A percentile compares a stretch with the other conserved stretches of the same genome.
These are phyloP conservation scores for Acleris sparsana DNA, from an alignment of 2,888 invertebrate species.

Conservation along the genomic window DNA sequence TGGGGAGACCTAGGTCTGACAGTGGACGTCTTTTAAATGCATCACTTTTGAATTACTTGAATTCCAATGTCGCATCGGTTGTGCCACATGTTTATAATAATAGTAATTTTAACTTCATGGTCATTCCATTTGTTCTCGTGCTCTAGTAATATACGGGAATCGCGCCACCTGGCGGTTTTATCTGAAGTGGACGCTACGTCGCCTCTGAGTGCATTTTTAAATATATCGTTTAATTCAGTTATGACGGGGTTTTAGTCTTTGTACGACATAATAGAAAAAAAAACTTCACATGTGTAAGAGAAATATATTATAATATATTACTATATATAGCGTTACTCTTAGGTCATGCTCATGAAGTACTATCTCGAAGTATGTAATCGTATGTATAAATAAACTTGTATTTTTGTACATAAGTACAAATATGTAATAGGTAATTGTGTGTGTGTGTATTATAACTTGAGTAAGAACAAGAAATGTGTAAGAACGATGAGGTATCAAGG, in stretches of 20 bases:
- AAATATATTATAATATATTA: constrained; percentile 35
- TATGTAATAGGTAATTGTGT: constrained; percentile 27
- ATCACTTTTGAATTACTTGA: no score
- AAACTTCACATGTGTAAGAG: constrained; percentile 19
- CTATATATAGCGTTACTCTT: constrained; percentile 14
- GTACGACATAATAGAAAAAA: neutral
- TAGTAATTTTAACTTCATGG: no score
- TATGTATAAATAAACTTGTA: constrained; percentile 26
- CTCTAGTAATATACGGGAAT: no score
- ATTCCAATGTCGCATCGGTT: no score
- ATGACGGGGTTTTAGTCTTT: constrained; percentile 8
- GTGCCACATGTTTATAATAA: no score
- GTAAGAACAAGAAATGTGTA: neutral
- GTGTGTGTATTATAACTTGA: constrained; percentile 14
- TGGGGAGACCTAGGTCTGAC: no score
- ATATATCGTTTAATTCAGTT: neutral
- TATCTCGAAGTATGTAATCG: constrained; percentile 23
- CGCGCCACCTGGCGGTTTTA: neutral
- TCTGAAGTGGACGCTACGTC: neutral
- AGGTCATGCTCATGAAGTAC: constrained; percentile 30
- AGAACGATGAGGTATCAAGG: neutral
- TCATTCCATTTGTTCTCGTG: no score
- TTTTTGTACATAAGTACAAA: constrained; percentile 35
- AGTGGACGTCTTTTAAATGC: no score
- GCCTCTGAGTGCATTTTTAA: constrained; percentile 3